Evolutionary conservation across 2,113 vertebrate species (phyloP).

Genomic region (Daphoenositta chrysoptera): DNA sequence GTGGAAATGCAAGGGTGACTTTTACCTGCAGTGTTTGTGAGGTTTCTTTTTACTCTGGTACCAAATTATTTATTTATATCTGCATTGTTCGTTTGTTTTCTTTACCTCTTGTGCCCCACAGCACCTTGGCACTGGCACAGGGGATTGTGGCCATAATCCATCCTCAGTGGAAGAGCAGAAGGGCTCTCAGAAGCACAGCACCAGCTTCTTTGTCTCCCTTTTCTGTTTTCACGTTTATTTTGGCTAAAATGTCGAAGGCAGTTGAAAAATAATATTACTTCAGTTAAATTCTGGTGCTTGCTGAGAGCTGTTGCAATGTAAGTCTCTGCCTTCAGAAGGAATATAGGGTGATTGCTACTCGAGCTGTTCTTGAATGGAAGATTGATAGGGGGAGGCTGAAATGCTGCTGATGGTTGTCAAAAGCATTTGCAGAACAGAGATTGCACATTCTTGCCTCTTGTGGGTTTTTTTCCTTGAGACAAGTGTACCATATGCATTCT

Average conservation of each 20-base stretch:
- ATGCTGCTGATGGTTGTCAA: not conserved
- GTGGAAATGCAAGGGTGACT: not conserved
- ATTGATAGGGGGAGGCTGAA: not conserved
- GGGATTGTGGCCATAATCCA: not conserved
- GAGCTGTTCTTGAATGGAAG: not conserved
- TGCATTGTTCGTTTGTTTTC: not conserved
- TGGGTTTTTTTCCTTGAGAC: not conserved
- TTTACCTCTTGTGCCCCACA: not conserved
- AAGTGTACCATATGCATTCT: not conserved
- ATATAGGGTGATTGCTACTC: not conserved
- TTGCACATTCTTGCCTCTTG: not conserved
- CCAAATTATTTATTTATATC: not conserved
- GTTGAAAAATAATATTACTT: not conserved
- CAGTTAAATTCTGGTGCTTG: fast-evolving
- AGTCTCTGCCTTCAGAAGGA: not conserved
- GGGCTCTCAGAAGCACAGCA: not conserved
- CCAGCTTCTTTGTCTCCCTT: not conserved
- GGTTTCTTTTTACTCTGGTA: not conserved
- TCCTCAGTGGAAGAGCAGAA: not conserved
- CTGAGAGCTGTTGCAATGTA: not conserved
- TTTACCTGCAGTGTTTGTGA: not conserved
- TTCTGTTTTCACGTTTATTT: not conserved
- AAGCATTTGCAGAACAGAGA: not conserved
- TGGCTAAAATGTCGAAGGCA: not conserved
- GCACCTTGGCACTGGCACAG: not conserved